phyloP scores from a whole-genome alignment of 2,888 invertebrate genomes.

The Pycnomerus fuliginosus region DNA sequence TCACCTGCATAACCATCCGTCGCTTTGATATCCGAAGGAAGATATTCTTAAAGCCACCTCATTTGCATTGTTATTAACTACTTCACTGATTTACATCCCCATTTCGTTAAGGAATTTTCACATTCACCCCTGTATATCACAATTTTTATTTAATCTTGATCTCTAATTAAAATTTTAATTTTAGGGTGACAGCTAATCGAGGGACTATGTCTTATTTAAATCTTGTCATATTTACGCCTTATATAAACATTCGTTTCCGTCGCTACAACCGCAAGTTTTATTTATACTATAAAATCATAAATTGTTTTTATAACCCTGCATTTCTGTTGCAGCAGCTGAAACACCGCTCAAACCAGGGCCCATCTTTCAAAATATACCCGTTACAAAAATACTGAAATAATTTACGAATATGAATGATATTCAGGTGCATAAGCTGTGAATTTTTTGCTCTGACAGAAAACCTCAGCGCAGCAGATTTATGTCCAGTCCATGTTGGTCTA shows the following conservation, averaged over 20 bases:
- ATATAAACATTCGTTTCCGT: constrained; percentile 22
- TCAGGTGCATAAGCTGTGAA: too few relatives aligned
- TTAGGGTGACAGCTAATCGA: not conserved
- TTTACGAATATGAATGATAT: too few relatives aligned
- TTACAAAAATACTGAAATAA: too few relatives aligned
- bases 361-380: too few relatives aligned
- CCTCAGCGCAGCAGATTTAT: too few relatives aligned
- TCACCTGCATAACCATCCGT: constrained; percentile 1
- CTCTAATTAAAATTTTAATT: not conserved
- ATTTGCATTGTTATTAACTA: constrained; percentile 51
- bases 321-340: too few relatives aligned
- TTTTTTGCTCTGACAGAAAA: too few relatives aligned
- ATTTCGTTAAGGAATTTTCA: constrained; percentile 24
- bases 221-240: constrained; percentile 21
- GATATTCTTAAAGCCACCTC: constrained; percentile 41
- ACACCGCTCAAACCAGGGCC: too few relatives aligned
- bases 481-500: too few relatives aligned
- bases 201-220: constrained; percentile 7
- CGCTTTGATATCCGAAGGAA: constrained; percentile 34
- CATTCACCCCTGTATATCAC: constrained; percentile 16
- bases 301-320: constrained; percentile 23
- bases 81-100: constrained; percentile 40
- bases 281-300: constrained; percentile 21
- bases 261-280: constrained; percentile 24
- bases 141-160: not conserved